Percentiles rank a stretch among this genome's conserved stretches.
Evolutionary conservation across 2,888 invertebrate species (phyloP).

Genomic region (Apodemia zela): DNA sequence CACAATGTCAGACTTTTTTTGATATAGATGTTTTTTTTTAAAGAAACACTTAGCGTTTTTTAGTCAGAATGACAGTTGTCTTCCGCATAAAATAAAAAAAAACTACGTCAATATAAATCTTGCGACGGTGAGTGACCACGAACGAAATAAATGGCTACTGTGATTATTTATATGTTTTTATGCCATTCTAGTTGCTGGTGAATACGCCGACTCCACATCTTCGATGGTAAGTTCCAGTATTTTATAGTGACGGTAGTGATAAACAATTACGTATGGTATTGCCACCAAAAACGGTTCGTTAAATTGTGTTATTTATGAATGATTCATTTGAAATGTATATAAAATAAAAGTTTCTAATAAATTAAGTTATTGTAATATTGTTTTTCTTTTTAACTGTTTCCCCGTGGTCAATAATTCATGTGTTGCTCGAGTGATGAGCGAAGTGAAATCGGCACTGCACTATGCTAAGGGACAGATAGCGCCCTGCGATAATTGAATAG

Average conservation of each 20-base stretch:
- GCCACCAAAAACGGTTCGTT: constrained; percentile 14
- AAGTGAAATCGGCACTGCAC: no score
- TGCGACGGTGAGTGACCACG: not conserved
- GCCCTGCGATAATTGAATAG: no score
- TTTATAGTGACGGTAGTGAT: constrained; percentile 54
- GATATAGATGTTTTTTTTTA: no score
- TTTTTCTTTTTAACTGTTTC: constrained; percentile 37
- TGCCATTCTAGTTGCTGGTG: constrained; percentile 63
- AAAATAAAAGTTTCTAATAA: constrained; percentile 27
- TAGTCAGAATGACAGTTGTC: no score
- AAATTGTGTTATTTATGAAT: constrained; percentile 11
- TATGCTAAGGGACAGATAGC: no score
- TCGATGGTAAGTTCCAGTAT: constrained; percentile 65
- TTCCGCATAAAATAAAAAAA: no score
- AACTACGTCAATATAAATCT: not conserved
- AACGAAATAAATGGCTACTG: not conserved
- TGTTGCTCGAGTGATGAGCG: no score
- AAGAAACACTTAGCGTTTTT: no score
- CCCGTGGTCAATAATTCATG: no score
- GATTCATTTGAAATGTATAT: constrained; percentile 11
- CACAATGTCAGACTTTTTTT: no score
- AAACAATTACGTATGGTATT: constrained; percentile 34
- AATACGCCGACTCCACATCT: constrained; percentile 32
- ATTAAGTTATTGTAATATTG: constrained; percentile 44
- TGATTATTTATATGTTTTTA: constrained; percentile 25